Percentiles rank a stretch among this genome's conserved stretches.
Conservation (phyloP, 1,140 invertebrate genomes). For the Hyposmocoma kahamanoa region DNA sequence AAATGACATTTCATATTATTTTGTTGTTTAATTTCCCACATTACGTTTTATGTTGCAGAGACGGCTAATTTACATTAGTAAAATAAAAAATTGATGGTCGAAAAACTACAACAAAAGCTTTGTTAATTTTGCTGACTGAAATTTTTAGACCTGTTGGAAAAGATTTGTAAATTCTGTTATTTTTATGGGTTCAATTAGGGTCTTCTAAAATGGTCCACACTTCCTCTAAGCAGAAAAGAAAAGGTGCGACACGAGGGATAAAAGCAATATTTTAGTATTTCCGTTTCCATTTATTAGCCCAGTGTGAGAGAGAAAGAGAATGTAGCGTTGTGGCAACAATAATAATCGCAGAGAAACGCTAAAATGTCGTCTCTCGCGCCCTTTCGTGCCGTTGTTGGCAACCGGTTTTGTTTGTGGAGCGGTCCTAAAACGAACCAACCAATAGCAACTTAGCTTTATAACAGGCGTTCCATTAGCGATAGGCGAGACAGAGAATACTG, state of each 20-base stretch:
- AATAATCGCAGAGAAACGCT: slow-evolving; percentile 61
- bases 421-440: slow-evolving; percentile 54
- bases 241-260: not conserved
- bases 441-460: slow-evolving; percentile 33
- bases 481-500: slow-evolving; percentile 38
- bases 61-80: too few relatives aligned
- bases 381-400: slow-evolving; percentile 62
- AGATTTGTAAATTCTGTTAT: too few relatives aligned
- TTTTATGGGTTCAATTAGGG: too few relatives aligned
- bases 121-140: too few relatives aligned
- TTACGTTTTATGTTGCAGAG: too few relatives aligned
- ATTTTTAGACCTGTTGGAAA: too few relatives aligned
- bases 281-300: slow-evolving; percentile 17
- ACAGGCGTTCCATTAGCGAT: slow-evolving; percentile 64
- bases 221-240: too few relatives aligned
- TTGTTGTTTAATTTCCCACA: too few relatives aligned
- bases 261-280: slow-evolving; percentile 32
- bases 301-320: slow-evolving; percentile 34
- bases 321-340: slow-evolving; percentile 45
- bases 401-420: slow-evolving; percentile 70
- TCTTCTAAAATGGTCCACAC: too few relatives aligned
- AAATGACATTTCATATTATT: too few relatives aligned
- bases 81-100: too few relatives aligned
- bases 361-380: slow-evolving; percentile 68
- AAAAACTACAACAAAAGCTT: too few relatives aligned